Evolutionary conservation across 2,113 vertebrate genomes (phyloP).

Genomic region (Zosterops japonicus): DNA sequence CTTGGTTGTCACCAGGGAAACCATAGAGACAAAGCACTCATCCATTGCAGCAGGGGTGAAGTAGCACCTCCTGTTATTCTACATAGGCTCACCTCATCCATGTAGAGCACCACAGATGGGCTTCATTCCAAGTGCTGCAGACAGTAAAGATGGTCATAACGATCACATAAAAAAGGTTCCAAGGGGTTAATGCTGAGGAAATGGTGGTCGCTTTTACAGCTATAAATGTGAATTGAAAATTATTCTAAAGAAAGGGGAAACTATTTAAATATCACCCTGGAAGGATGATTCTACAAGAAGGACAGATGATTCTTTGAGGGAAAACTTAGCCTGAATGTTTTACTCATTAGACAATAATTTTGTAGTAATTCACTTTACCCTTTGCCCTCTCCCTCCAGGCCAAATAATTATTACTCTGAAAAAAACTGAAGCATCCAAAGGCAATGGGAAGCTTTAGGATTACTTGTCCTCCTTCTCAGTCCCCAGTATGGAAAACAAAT

Average conservation of each 20-base stretch:
- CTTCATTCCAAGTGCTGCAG: neutral
- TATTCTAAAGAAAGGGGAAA: slow-evolving; percentile 25
- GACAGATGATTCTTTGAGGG: slow-evolving; percentile 23
- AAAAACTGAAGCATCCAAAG: neutral
- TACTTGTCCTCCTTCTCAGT: slow-evolving; percentile 32
- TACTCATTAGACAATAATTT: slow-evolving; percentile 20
- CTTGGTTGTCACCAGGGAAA: neutral
- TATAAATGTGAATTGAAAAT: slow-evolving; percentile 4
- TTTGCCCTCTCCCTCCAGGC: slow-evolving; percentile 11
- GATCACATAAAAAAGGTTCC: neutral
- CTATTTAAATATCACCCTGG: neutral
- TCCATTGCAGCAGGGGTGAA: neutral
- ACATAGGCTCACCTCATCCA: neutral
- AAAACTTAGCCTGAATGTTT: slow-evolving; percentile 52
- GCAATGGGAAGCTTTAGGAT: slow-evolving; percentile 35
- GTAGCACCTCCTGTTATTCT: neutral
- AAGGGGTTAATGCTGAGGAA: neutral
- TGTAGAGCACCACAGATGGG: neutral
- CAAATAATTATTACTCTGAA: slow-evolving; percentile 40
- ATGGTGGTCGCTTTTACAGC: neutral
- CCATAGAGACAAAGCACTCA: neutral
- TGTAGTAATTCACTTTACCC: slow-evolving; percentile 26
- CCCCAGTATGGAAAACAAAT: neutral
- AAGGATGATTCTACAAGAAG: slow-evolving; percentile 16
- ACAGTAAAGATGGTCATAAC: neutral